Evolutionary conservation across 2,113 vertebrate genomes (phyloP).

Genomic region (Megaceryle torquata): DNA sequence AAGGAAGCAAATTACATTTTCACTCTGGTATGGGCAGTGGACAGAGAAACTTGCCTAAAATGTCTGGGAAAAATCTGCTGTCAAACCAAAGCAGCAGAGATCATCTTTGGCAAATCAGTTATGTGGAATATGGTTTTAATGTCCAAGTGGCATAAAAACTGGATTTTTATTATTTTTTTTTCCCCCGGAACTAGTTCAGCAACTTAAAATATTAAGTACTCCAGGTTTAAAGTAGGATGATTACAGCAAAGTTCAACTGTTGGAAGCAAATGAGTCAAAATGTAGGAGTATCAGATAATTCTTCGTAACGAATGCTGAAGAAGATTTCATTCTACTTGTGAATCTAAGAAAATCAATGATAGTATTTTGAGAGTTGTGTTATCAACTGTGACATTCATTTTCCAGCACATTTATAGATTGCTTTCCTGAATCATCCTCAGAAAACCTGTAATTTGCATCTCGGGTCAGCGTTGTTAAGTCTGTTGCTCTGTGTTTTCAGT

Average conservation of each 20-base stretch:
- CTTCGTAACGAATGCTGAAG: slow-evolving; percentile 18
- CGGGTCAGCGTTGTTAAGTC: neutral
- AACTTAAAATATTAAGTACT: neutral
- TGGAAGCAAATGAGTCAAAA: slow-evolving; percentile 11
- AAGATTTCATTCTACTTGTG: slow-evolving; percentile 24
- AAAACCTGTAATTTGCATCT: slow-evolving; percentile 58
- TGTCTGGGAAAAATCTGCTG: neutral
- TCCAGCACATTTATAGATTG: slow-evolving; percentile 34
- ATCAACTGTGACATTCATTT: slow-evolving; percentile 30
- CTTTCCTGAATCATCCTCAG: slow-evolving; percentile 33
- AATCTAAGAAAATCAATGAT: slow-evolving; percentile 41
- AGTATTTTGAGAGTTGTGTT: slow-evolving; percentile 47
- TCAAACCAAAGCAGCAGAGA: neutral
- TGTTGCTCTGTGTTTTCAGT: neutral
- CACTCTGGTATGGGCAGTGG: neutral
- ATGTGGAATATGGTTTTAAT: neutral
- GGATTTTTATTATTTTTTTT: neutral
- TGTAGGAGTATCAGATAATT: neutral
- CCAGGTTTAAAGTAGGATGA: neutral
- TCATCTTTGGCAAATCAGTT: neutral
- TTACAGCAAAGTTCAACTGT: neutral
- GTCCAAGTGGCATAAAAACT: neutral
- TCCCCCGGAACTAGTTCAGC: neutral
- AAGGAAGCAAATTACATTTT: neutral
- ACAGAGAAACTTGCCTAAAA: neutral